Percentiles rank a stretch among this genome's conserved stretches.
phyloP scores from a whole-genome alignment of 2,797 vertebrate genomes.

The Megalops cyprinoides region DNA sequence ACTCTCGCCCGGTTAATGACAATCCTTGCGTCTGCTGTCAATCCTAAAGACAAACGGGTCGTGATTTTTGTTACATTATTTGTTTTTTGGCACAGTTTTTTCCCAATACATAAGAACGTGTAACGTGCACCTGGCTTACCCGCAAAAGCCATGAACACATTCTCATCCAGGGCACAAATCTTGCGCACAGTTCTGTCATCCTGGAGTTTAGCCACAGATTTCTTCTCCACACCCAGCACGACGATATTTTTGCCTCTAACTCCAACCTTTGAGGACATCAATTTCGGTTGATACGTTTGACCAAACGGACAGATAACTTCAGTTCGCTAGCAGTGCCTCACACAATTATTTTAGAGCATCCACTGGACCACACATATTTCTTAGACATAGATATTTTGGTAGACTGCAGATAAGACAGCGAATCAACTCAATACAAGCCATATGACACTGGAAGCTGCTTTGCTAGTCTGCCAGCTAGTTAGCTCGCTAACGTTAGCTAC shows the following conservation, averaged over 20 bases:
- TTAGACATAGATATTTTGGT: too few species aligned
- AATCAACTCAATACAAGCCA: too few species aligned
- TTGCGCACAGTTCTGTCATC: slow-evolving; percentile 85
- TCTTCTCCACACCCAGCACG: slow-evolving; percentile 86
- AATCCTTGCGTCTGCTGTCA: slow-evolving; percentile 84
- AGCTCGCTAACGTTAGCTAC: not conserved
- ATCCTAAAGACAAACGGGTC: slow-evolving; percentile 60
- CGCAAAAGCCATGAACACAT: slow-evolving; percentile 86
- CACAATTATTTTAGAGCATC: not conserved
- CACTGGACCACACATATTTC: not conserved
- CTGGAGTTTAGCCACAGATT: slow-evolving; percentile 83
- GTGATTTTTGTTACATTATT: not conserved
- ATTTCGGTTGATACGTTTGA: not conserved
- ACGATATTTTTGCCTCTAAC: slow-evolving; percentile 83
- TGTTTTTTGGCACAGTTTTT: not conserved
- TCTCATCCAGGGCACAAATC: slow-evolving; percentile 83
- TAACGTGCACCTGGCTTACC: slow-evolving; percentile 57
- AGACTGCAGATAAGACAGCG: too few species aligned
- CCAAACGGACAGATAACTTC: not conserved
- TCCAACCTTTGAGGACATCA: slow-evolving; percentile 72
- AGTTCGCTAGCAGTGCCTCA: not conserved
- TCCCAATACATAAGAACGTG: not conserved
- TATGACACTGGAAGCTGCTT: too few species aligned
- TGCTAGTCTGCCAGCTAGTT: not conserved
- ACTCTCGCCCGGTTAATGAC: slow-evolving; percentile 84